phyloP scores from a whole-genome alignment of 2,888 invertebrate genomes.

The Mimumesa dahlbomi region DNA sequence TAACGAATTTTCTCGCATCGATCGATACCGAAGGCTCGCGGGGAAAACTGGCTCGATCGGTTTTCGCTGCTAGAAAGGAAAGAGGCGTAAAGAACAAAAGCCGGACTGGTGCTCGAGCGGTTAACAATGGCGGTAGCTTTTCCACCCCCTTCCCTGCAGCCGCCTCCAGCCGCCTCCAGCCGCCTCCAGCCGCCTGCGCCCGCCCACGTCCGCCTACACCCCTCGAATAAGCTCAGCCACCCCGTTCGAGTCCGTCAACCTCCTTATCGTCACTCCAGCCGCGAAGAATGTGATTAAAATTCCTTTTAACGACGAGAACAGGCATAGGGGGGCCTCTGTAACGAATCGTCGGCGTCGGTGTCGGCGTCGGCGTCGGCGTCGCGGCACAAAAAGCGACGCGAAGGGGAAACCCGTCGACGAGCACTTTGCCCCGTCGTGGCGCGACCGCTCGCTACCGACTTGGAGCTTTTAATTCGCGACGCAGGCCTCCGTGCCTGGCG shows the following conservation, averaged over 20 bases:
- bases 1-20: no score
- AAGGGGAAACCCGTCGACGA: conserved; percentile 56
- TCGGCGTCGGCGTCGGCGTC: conserved; percentile 25
- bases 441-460: conserved; percentile 54
- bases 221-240: conserved; percentile 30
- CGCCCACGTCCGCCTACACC: background rate
- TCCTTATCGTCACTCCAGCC: conserved; percentile 68
- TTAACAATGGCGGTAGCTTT: conserved; percentile 30
- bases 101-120: conserved; percentile 7
- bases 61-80: background rate
- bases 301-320: conserved; percentile 68
- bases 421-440: conserved; percentile 65
- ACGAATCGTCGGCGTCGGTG: conserved; percentile 41
- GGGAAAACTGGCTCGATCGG: conserved; percentile 8
- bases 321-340: conserved; percentile 23
- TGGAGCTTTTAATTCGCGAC: conserved; percentile 72
- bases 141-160: background rate
- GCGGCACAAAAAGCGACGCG: conserved; percentile 32
- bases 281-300: conserved; percentile 73
- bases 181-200: background rate
- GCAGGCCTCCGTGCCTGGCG: no score
- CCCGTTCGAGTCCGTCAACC: conserved; percentile 29
- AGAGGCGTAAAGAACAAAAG: background rate
- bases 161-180: background rate
- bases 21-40: no score